These are phyloP conservation scores for Illadopsis cleaveri DNA, from an alignment of 2,113 vertebrate species.

Conservation along the genomic window DNA sequence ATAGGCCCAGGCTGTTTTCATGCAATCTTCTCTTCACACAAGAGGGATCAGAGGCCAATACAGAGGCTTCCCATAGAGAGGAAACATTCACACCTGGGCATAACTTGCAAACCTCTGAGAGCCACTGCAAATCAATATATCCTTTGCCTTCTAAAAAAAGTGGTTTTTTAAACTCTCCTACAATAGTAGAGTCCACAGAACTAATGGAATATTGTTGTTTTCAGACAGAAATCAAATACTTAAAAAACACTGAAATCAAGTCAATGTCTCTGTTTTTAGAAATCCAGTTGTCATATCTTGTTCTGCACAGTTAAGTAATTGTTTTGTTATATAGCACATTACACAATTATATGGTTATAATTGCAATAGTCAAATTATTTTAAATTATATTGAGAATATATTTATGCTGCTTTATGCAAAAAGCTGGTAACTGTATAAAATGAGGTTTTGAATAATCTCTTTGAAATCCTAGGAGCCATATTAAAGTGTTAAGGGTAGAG, in stretches of 20 bases:
- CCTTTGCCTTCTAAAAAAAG: neutral
- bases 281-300: neutral
- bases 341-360: neutral
- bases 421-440: neutral
- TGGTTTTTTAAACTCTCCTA: neutral
- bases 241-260: slow-evolving; percentile 3
- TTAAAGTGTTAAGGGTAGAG: neutral
- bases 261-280: neutral
- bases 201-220: neutral
- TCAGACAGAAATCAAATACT: neutral
- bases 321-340: neutral
- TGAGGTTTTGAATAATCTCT: neutral
- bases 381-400: neutral
- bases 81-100: neutral
- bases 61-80: neutral
- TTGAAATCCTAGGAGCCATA: neutral
- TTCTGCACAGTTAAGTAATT: neutral
- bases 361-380: neutral
- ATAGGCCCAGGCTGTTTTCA: neutral
- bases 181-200: neutral
- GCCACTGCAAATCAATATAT: neutral
- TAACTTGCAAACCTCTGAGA: neutral
- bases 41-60: neutral
- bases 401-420: neutral
- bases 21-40: neutral